Percentiles rank a stretch among this genome's conserved stretches.
These are phyloP conservation scores for Neodiprion pinetum DNA, from an alignment of 1,140 invertebrate genomes.

Conservation along the genomic window DNA sequence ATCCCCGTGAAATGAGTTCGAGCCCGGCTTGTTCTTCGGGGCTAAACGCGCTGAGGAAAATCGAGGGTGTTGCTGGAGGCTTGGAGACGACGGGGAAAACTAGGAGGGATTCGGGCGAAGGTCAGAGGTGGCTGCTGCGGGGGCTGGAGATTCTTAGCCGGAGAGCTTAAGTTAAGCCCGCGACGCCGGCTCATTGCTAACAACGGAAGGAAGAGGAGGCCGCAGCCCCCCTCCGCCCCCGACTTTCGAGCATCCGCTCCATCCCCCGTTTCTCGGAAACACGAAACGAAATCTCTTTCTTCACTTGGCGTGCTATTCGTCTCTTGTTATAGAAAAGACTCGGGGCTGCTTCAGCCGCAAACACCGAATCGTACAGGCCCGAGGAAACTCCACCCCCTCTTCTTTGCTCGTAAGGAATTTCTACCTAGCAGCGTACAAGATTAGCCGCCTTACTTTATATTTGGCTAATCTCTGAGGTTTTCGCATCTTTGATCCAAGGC, in stretches of 20 bases:
- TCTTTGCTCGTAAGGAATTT: background rate
- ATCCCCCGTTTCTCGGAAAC: background rate
- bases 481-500: background rate
- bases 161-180: background rate
- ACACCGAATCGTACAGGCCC: background rate
- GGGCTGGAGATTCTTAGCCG: background rate
- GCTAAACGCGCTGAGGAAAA: background rate
- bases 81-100: background rate
- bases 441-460: background rate
- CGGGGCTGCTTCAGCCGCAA: background rate
- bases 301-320: background rate
- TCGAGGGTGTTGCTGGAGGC: background rate
- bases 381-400: background rate
- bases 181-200: slow-evolving; percentile 3
- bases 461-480: background rate
- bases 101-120: background rate
- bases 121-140: background rate
- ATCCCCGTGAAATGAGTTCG: background rate
- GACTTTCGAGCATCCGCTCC: background rate
- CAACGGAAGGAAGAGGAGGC: slow-evolving; percentile 6
- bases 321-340: background rate
- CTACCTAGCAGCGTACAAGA: background rate
- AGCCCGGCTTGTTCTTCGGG: background rate
- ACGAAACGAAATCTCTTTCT: background rate
- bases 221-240: background rate